Percentiles rank a stretch among this genome's conserved stretches.
These are phyloP conservation scores for Tonatia bakeri DNA, from an alignment of 2,113 vertebrate species.

Conservation along the genomic window DNA sequence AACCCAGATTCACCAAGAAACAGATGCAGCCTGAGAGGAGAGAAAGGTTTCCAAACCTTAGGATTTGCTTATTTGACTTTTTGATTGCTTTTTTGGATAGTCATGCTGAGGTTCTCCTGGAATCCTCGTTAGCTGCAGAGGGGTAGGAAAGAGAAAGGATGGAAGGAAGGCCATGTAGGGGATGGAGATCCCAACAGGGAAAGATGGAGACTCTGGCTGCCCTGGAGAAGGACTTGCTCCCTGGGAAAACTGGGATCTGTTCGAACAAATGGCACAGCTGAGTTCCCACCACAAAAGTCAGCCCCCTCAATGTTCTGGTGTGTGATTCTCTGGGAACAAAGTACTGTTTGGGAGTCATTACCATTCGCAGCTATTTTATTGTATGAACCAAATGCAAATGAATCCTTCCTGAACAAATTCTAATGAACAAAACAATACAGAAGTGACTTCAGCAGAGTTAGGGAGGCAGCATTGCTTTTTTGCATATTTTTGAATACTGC, in stretches of 20 bases:
- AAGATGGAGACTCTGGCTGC: not conserved
- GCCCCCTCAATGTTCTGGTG: slow-evolving; percentile 71
- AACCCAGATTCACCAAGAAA: not conserved
- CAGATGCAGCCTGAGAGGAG: not conserved
- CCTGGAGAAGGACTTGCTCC: not conserved
- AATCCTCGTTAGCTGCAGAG: not conserved
- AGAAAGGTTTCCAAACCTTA: not conserved
- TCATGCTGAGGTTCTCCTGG: not conserved
- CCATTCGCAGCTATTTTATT: slow-evolving; percentile 62
- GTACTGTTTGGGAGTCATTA: slow-evolving; percentile 59
- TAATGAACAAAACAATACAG: slow-evolving; percentile 46
- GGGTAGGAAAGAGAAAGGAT: not conserved
- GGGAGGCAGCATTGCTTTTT: slow-evolving; percentile 8
- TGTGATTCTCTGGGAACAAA: slow-evolving; percentile 65
- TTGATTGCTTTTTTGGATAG: not conserved
- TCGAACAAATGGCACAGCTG: slow-evolving; percentile 60
- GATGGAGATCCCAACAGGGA: not conserved
- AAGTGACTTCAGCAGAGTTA: slow-evolving; percentile 18
- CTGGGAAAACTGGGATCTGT: slow-evolving; percentile 45
- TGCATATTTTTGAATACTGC: slow-evolving; percentile 19
- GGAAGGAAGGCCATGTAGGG: not conserved
- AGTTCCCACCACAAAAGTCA: slow-evolving; percentile 51
- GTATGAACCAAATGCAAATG: slow-evolving; percentile 41
- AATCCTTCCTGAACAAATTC: slow-evolving; percentile 40
- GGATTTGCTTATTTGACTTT: not conserved